Evolutionary conservation across 1,140 invertebrate species (phyloP).

Genomic region (Cylas formicarius): DNA sequence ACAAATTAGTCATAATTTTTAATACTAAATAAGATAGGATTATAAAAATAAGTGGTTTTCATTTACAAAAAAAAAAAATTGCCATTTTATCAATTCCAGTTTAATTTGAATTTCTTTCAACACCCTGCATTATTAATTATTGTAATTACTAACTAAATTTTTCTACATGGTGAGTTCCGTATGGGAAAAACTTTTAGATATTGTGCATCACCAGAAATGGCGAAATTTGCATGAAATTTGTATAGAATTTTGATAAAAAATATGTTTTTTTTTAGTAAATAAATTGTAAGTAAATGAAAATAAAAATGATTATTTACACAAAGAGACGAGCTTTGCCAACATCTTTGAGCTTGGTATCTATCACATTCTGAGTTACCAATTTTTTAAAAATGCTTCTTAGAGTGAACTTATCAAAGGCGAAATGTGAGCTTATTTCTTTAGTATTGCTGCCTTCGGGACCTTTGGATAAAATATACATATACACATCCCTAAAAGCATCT

Average conservation of each 20-base stretch:
- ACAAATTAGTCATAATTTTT: too few relatives aligned
- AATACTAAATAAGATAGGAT: too few relatives aligned
- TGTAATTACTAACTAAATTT: too few relatives aligned
- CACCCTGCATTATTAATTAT: too few relatives aligned
- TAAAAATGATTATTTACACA: slow-evolving; percentile 20
- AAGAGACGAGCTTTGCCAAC: slow-evolving; percentile 22
- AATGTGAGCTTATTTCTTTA: slow-evolving; percentile 17
- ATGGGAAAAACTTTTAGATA: too few relatives aligned
- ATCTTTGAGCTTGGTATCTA: slow-evolving; percentile 27
- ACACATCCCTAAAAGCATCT: slow-evolving; percentile 26
- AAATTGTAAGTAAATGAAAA: not conserved
- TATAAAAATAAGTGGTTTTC: too few relatives aligned
- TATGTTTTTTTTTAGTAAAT: not conserved
- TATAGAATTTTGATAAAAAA: not conserved
- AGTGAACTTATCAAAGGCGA: slow-evolving; percentile 23
- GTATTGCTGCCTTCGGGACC: slow-evolving; percentile 18
- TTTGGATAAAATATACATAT: slow-evolving; percentile 18
- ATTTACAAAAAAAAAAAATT: too few relatives aligned
- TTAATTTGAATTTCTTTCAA: too few relatives aligned
- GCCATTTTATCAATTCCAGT: too few relatives aligned
- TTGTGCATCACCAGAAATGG: too few relatives aligned
- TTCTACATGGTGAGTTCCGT: too few relatives aligned
- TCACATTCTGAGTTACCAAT: slow-evolving; percentile 21
- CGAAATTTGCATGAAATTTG: too few relatives aligned
- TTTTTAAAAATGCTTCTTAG: slow-evolving; percentile 21